Percentiles rank a stretch among this genome's conserved stretches.
Evolutionary conservation across 2,113 vertebrate species (phyloP).

Genomic region (Scytalopus superciliaris): DNA sequence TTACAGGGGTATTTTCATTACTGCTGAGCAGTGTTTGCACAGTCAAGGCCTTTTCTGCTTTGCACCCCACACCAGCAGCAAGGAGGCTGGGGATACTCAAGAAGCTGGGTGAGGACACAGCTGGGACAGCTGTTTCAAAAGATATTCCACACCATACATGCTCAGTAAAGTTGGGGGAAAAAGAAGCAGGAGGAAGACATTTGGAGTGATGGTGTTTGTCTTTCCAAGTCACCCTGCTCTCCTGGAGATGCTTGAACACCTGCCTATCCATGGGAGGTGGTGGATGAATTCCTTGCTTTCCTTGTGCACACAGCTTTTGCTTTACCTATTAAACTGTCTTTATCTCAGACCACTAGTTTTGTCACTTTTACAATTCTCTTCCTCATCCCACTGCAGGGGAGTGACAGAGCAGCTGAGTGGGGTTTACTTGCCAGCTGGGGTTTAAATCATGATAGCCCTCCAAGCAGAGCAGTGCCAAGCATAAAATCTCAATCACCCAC

Average conservation of each 20-base stretch:
- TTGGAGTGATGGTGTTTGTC: neutral
- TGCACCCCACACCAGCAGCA: fast-evolving
- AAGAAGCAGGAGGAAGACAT: fast-evolving
- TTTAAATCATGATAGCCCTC: neutral
- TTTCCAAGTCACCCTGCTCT: neutral
- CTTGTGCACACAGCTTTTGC: neutral
- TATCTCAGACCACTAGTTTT: neutral
- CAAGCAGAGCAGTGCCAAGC: neutral
- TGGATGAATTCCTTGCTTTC: neutral
- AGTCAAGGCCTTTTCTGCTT: neutral
- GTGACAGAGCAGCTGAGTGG: neutral
- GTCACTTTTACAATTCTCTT: neutral
- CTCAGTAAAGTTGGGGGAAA: neutral
- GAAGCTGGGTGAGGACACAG: neutral
- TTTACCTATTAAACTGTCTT: neutral
- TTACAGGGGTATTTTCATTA: neutral
- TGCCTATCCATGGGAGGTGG: neutral
- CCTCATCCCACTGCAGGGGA: neutral
- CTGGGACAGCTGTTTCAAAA: neutral
- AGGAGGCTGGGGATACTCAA: neutral
- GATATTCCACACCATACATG: no score
- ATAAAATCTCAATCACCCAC: neutral
- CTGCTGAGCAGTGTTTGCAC: neutral
- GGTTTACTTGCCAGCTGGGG: neutral
- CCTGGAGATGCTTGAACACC: neutral